Evolutionary conservation across 2,888 invertebrate species (phyloP), one percentile per base, ranked within the genome.

Genomic region (Hedya salicella): DNA sequence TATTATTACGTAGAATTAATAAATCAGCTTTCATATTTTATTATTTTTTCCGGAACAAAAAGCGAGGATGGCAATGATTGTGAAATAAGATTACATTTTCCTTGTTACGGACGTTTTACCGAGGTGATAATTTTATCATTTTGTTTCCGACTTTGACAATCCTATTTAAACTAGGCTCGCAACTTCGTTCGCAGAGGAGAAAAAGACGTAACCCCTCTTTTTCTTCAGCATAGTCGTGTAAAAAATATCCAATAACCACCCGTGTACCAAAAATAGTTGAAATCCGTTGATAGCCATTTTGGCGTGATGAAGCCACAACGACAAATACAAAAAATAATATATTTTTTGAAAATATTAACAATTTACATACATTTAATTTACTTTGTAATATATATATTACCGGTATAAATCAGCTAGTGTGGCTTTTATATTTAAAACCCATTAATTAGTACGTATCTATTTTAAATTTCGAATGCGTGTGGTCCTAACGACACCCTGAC

Each of bases 401-500:
- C 32, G 17, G 17, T 32, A 46, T 44, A 46, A 57, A 57, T 57
- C 44, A 46, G 57, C 32, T 52, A 32, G 19, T 44, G 19, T 57
- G 13, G 8, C n/a, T 17, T 48, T 36, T 17, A 16, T 11, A 44
- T 56, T 57, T 19, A 19, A 57, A 57, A 19, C n/a, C 17, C 46
- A 46, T 49, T 39, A 39, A 60, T 60, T 60, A 39, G 49, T 49
- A 14, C 1, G 56, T 30, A 36, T 13, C 59, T 49, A 60, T 66
- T 66, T 66, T 54, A 66, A 66, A 66, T 54, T 54, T 42, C n/a
- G 54, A 61, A 61, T 50, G 62, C 65, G 65, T 65, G 69, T 70
- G 68, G 68, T 69, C 69, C 74, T 32, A 44, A 40, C 49, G 53
- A 46, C 66, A 49, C 62, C 59, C 62, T 68, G 65, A 70, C 68